Evolutionary conservation across 1,140 invertebrate genomes (phyloP), one percentile per base, ranked within the genome.

Genomic region (Calliopsis andreniformis): DNA sequence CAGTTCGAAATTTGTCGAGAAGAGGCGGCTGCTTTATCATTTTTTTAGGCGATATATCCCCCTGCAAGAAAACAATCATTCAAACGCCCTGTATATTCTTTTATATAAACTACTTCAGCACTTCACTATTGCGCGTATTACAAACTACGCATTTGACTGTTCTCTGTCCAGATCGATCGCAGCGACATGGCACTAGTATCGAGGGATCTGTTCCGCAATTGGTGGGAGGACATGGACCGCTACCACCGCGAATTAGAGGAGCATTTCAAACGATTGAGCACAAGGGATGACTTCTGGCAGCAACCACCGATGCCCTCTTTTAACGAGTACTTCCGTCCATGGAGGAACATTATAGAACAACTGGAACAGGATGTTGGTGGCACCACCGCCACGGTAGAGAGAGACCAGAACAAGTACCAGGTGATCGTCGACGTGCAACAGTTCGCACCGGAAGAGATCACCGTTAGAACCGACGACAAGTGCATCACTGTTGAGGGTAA

Each of bases 401-500:
- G 25, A 0, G 30, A 49, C n/a, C 16, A 59, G 0, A 23, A 83
- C n/a, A 77, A 77, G 10, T 84, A 59, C 16, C 61, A 58, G 8
- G 47, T 83, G 16, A 61, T 70, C n/a, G 68, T 84, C 2, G 78
- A 84, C 6, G 81, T 84, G 0, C 81, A 84, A 1, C 81, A 80
- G 18, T 84, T 84, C 5, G 23, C 53, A 2, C 82, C 82, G 0
- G 77, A 84, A 7, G 81, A 84, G n/a, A 73, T 84, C 25, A 80
- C 51, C 0, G 82, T 84, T 4, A 55, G 63, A n/a, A 84, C 82
- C 84, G 94, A 95, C 6, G 95, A 97, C 53, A 94, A 95, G 66
- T 93, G 91, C 12, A 92, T 96, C 12, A 89, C 95, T 2, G 92
- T 96, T 2, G 95, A 96, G 83, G 95, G 94, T 3, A 96, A 96